Evolutionary conservation across 64 coral and sea anemone genomes (phyloP).

Genomic region (Actinia tenebrosa): DNA sequence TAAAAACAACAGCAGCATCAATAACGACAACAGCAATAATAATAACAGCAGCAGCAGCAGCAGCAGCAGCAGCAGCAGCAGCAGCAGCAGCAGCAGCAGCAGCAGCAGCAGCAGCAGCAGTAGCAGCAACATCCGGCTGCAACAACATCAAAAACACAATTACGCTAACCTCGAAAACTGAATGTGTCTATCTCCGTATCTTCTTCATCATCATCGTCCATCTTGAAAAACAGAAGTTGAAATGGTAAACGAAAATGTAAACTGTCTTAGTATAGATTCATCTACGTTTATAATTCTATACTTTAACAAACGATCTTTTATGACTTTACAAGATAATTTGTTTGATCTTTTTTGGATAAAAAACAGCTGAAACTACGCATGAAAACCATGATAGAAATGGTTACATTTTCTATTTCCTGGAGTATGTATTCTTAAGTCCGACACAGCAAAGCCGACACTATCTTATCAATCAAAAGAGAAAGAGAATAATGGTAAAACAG

Average conservation of each 20-base stretch:
- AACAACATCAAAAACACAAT: not conserved
- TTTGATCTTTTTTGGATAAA: no score
- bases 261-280: not conserved
- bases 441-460: no score
- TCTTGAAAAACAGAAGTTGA: slow-evolving; percentile 13
- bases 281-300: not conserved
- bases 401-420: no score
- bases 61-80: no score
- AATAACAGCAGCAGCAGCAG: no score
- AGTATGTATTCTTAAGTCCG: no score
- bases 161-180: slow-evolving; percentile 40
- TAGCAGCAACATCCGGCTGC: not conserved
- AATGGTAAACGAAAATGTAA: not conserved
- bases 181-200: slow-evolving; percentile 30
- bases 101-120: not conserved
- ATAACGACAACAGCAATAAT: not conserved
- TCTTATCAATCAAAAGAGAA: no score
- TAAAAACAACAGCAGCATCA: not conserved
- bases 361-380: no score
- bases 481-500: not conserved
- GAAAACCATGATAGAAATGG: no score
- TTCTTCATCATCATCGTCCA: slow-evolving; percentile 44
- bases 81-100: not conserved
- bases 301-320: not conserved
- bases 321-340: not conserved